Evolutionary conservation across 2,113 vertebrate genomes (phyloP).

Genomic region (Eretmochelys imbricata): DNA sequence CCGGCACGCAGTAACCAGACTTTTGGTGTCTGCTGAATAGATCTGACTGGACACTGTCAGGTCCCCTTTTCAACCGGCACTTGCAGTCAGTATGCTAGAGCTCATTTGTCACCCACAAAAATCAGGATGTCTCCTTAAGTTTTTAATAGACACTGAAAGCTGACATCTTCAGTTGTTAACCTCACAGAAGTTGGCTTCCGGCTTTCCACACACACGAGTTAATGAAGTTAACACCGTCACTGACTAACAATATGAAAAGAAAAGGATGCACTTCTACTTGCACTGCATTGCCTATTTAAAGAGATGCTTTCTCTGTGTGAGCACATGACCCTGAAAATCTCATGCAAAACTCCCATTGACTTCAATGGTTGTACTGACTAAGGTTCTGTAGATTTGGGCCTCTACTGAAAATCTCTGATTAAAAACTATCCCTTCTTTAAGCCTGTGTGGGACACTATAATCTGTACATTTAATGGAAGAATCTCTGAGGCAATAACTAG

Average conservation of each 20-base stretch:
- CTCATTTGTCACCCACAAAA: not conserved
- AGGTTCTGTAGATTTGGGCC: not conserved
- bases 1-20: no score
- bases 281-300: rapidly evolving
- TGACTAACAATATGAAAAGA: not conserved
- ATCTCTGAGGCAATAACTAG: not conserved
- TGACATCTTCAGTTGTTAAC: not conserved
- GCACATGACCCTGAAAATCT: not conserved
- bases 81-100: not conserved
- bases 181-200: not conserved
- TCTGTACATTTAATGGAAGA: not conserved
- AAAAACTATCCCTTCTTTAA: not conserved
- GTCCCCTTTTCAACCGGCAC: no score
- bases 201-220: not conserved
- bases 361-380: not conserved
- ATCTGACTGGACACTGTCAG: no score
- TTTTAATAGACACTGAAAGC: not conserved
- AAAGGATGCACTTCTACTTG: not conserved
- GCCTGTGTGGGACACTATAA: not conserved
- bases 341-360: not conserved
- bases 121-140: rapidly evolving
- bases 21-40: no score
- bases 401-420: not conserved
- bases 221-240: not conserved
- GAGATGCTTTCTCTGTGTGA: not conserved